Evolutionary conservation across 2,797 vertebrate species (phyloP).

Genomic region (Sebastes kiyomatsui): DNA sequence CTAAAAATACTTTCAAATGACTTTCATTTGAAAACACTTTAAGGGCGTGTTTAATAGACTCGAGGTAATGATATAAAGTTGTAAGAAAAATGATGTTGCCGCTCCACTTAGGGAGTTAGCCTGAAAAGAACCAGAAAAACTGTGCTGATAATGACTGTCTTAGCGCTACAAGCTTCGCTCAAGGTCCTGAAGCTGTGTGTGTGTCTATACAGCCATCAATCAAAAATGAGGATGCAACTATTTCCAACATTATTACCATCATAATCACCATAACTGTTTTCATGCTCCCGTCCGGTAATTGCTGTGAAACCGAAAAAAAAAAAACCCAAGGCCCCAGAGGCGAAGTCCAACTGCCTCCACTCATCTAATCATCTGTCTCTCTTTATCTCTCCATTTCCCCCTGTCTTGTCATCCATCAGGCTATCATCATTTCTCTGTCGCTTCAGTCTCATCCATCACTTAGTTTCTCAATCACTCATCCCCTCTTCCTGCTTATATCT

Average conservation of each 20-base stretch:
- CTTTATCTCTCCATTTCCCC: constrained; percentile 69
- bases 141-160: neutral
- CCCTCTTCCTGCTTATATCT: constrained; percentile 39
- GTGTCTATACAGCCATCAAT: constrained; percentile 26
- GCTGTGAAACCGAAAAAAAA: constrained; percentile 10
- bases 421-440: constrained; percentile 64
- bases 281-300: constrained; percentile 20
- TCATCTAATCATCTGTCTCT: constrained; percentile 68
- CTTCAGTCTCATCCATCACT: constrained; percentile 73
- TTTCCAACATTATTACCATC: constrained; percentile 32
- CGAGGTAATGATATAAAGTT: neutral
- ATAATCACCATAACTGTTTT: constrained; percentile 43
- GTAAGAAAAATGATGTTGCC: neutral
- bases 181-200: constrained; percentile 25
- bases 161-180: neutral
- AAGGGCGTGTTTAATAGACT: constrained; percentile 2
- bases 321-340: constrained; percentile 40
- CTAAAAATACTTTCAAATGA: constrained; percentile 11
- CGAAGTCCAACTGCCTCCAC: constrained; percentile 52
- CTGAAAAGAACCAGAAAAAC: neutral
- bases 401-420: constrained; percentile 73
- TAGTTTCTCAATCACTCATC: constrained; percentile 61
- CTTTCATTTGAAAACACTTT: constrained; percentile 6
- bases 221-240: constrained; percentile 18
- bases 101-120: constrained; percentile 2